A percentile compares a stretch with the other conserved stretches of the same genome.
phyloP scores from a whole-genome alignment of 1,140 invertebrate species.

The Coelopa frigida region DNA sequence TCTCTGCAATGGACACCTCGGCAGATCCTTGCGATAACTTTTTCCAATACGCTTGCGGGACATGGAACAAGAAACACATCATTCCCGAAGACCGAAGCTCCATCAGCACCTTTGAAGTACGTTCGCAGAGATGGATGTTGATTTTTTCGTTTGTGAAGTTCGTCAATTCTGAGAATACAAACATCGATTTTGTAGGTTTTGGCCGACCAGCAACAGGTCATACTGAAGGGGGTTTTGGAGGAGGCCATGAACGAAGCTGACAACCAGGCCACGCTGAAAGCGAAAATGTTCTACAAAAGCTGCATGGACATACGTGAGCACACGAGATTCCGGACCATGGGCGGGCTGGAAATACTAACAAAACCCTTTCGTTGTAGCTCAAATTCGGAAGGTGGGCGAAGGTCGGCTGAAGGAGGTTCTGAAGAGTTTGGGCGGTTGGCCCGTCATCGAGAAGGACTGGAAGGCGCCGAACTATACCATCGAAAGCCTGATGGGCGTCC shows the following conservation, averaged over 20 bases:
- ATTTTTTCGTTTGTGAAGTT: no score
- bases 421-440: slow-evolving; percentile 66
- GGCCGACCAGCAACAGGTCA: slow-evolving; percentile 77
- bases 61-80: slow-evolving; percentile 81
- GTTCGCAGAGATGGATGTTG: neutral
- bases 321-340: neutral
- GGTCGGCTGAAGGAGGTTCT: slow-evolving; percentile 55
- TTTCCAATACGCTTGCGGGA: slow-evolving; percentile 83
- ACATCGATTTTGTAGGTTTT: slow-evolving; percentile 53
- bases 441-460: slow-evolving; percentile 63
- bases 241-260: slow-evolving; percentile 56
- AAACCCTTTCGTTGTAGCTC: slow-evolving; percentile 46
- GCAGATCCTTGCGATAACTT: slow-evolving; percentile 81
- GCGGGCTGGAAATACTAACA: neutral
- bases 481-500: slow-evolving; percentile 59
- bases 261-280: slow-evolving; percentile 67
- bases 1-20: slow-evolving; percentile 74
- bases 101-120: slow-evolving; percentile 77
- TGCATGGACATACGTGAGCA: slow-evolving; percentile 81
- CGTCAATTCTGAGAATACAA: no score
- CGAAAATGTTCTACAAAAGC: slow-evolving; percentile 77
- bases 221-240: slow-evolving; percentile 70
- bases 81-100: slow-evolving; percentile 84
- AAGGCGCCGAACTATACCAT: slow-evolving; percentile 49
- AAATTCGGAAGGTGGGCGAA: slow-evolving; percentile 65